These are phyloP conservation scores for Stichodactyla helianthus DNA, from an alignment of 64 coral and sea anemone genomes.

Conservation along the genomic window DNA sequence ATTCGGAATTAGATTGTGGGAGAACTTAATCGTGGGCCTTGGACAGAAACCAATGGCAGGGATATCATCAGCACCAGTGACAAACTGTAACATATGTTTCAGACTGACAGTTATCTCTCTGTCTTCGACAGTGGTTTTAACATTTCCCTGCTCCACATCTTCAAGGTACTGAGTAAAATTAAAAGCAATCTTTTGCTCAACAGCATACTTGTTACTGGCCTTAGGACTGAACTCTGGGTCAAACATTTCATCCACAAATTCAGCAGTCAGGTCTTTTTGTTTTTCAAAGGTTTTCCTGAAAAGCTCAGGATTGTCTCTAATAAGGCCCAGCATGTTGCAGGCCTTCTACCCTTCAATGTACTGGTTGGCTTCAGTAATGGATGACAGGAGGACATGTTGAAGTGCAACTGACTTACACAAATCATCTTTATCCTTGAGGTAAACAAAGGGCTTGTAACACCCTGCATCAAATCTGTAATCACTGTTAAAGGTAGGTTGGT, in stretches of 20 bases:
- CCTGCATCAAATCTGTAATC: conserved; percentile 57
- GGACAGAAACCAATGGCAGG: conserved; percentile 57
- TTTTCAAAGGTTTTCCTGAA: conserved; percentile 27
- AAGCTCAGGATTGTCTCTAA: conserved; percentile 44
- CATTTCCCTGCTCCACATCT: conserved; percentile 43
- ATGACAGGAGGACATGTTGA: conserved; percentile 51
- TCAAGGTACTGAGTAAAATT: conserved; percentile 57
- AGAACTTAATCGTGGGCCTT: conserved; percentile 42
- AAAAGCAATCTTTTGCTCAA: conserved; percentile 54
- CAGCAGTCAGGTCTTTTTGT: conserved; percentile 50
- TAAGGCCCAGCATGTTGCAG: conserved; percentile 45
- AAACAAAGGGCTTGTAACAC: conserved; percentile 36
- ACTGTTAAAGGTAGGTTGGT: conserved; percentile 44
- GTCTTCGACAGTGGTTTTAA: conserved; percentile 37
- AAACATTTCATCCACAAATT: conserved; percentile 52
- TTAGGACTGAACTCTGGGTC: conserved; percentile 22
- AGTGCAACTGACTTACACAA: conserved; percentile 53
- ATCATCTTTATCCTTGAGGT: conserved; percentile 39
- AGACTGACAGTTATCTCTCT: conserved; percentile 34
- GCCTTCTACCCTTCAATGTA: conserved; percentile 51
- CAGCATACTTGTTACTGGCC: conserved; percentile 50
- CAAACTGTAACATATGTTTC: conserved; percentile 55
- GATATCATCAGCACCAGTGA: conserved; percentile 50
- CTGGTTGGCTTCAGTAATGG: conserved; percentile 58
- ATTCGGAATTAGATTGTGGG: conserved; percentile 32